These are phyloP conservation scores for Cephus cinctus DNA, from an alignment of 1,140 invertebrate genomes.

Conservation along the genomic window DNA sequence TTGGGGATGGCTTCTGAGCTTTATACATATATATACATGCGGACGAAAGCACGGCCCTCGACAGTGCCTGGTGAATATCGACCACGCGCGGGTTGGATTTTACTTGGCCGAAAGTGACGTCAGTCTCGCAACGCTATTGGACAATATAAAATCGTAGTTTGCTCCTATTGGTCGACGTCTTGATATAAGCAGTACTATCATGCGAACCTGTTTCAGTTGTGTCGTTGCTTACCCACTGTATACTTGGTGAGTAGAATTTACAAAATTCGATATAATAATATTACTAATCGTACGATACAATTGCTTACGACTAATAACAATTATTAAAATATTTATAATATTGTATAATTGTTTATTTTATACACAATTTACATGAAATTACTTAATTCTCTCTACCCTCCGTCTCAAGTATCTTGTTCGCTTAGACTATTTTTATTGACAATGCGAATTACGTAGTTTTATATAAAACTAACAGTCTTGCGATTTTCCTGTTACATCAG, in stretches of 20 bases:
- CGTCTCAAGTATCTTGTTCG: background rate
- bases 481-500: no score
- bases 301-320: background rate
- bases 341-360: background rate
- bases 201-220: constrained; percentile 38
- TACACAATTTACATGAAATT: background rate
- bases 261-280: background rate
- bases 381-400: background rate
- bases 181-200: constrained; percentile 39
- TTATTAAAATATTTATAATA: background rate
- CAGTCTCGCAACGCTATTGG: constrained; percentile 19
- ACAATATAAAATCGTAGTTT: constrained; percentile 19
- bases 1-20: no score
- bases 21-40: background rate
- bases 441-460: background rate
- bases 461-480: no score
- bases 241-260: constrained; percentile 40
- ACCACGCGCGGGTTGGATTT: constrained; percentile 20
- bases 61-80: constrained; percentile 25
- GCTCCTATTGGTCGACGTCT: constrained; percentile 27
- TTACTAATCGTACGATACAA: no score
- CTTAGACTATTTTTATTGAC: background rate
- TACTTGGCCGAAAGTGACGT: constrained; percentile 25
- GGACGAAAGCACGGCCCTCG: background rate
- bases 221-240: constrained; percentile 40